Base-by-base conservation (phyloP, 2,888 invertebrate genomes). In the Aspidiotus rigidus region DNA sequence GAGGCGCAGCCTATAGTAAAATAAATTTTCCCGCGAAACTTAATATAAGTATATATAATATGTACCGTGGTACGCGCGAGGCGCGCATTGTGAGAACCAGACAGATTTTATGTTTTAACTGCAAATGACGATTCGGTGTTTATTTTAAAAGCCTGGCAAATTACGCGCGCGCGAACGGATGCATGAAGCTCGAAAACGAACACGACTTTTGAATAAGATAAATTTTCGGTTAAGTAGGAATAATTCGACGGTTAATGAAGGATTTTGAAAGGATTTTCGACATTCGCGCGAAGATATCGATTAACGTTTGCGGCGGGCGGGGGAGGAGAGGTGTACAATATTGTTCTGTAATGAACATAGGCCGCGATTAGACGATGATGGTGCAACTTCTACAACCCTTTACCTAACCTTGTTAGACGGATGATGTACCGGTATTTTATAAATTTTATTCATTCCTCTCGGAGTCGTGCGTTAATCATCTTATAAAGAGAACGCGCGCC, bases 41-140 rank as follows among this genome's bases (percentile, higher is more conserved):
- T 40, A 10, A 15, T 60, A 60, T 39, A 39, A 39, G 40, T 60
- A 40, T 59, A 59, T 17, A 60, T 16, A 11, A 60, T 16, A 11
- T 62, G 62, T 62, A 28, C 28, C 28, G 28, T 28, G 28, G 62
- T 49, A 62, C 28, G 15, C 28, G 40, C 28, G 28, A 28, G 28
- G 28, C 28, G 28, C 28, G 28, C 28, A 55, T 53, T 64, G 64
- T 67, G 67, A 67, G 67, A 67, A 67, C 67, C 44, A 67, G 67
- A 67, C 67, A 67, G 57, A 67, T 67, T 67, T 67, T 59, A 6
- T 57, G 59, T 67, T 59, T 49, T 60, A 67, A 60, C 44, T 57
- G 67, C 67, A 67, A 67, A 67, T 67, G 67, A 60, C 60, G 67
- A 67, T 67, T 67, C 59, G 57, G 60, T 67, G 67, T 67, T 67